phyloP scores from a whole-genome alignment of 2,888 invertebrate genomes.

The Drosophila acutilabella region DNA sequence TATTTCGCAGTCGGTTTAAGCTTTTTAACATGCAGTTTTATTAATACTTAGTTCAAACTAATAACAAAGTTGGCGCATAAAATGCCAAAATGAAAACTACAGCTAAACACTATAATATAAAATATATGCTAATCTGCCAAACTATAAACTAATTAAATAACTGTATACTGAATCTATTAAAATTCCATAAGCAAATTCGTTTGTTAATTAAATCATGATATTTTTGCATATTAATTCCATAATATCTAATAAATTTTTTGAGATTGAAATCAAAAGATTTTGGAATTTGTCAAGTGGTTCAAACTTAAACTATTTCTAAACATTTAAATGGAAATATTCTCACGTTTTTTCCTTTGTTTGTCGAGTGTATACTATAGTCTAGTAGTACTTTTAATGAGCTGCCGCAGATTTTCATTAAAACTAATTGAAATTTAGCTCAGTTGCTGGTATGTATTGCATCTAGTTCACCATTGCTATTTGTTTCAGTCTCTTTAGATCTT shows the following conservation, averaged over 20 bases:
- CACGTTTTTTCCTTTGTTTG: conserved; percentile 1
- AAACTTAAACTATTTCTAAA: neutral
- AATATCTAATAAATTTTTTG: neutral
- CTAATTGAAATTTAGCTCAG: conserved; percentile 6
- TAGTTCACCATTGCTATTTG: conserved; percentile 6
- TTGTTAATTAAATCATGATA: neutral
- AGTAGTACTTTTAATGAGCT: conserved; percentile 14
- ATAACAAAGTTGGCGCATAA: conserved; percentile 4
- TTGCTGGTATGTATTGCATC: conserved; percentile 44
- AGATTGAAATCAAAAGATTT: neutral
- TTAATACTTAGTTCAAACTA: conserved; percentile 18
- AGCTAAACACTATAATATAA: neutral
- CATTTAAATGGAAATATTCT: conserved; percentile 13
- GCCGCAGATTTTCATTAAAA: conserved; percentile 11
- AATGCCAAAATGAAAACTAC: neutral
- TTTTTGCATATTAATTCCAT: neutral
- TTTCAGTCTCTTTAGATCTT: neutral
- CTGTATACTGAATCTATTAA: neutral
- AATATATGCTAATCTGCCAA: conserved; percentile 5
- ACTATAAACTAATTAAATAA: conserved; percentile 2
- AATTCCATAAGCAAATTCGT: neutral
- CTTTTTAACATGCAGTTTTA: neutral
- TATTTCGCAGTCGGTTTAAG: neutral
- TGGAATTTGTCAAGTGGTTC: conserved; percentile 5
- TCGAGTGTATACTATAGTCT: neutral